Evolutionary conservation across 2,888 invertebrate genomes (phyloP), one percentile per base, ranked within the genome.

Genomic region (Cerastis rubricosa): DNA sequence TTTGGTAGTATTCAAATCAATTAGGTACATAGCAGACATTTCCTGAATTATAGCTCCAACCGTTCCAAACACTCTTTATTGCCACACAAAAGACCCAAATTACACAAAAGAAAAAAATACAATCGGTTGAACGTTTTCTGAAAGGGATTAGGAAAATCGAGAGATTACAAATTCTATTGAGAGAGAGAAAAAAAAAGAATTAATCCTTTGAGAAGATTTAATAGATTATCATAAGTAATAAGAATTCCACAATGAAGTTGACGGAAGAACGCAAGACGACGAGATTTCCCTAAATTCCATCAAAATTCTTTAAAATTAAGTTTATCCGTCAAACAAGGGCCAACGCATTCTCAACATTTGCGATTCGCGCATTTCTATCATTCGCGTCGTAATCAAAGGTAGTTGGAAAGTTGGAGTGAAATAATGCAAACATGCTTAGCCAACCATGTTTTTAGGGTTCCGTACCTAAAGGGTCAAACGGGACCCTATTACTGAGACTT

Each of bases 181-280:
- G 29, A 40, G 51, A 66, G 71, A 74, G 70, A 64, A 76, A 76
- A 78, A 76, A 74, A 76, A 73, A 66, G 61, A 76, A 76, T 76
- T 76, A 84, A 78, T 82, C 80, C 65, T 59, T 84, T 75, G 67
- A 75, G 40, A 51, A 43, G 70, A 71, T 82, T 85, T 77, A 77
- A 81, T 80, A 66, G 78, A 87, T 85, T 86, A 79, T 85, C 74
- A 64, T 81, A 51, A 51, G 49, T 25, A 87, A 87, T 79, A 75
- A 77, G 54, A 71, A 74, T 64, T 76, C 74, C 40, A 29, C 40
- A 86, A 71, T 71, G 61, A 49, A 61, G 49, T 74, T 40, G 35
- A 35, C 6, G n/a, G 19, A 76, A 76, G 80, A 77, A 69, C 19
- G 43, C 57, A 47, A 77, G 65, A 64, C 45, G n/a, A 19, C 22